phyloP scores from a whole-genome alignment of 2,888 invertebrate species.

The Meliscaeva auricollis region DNA sequence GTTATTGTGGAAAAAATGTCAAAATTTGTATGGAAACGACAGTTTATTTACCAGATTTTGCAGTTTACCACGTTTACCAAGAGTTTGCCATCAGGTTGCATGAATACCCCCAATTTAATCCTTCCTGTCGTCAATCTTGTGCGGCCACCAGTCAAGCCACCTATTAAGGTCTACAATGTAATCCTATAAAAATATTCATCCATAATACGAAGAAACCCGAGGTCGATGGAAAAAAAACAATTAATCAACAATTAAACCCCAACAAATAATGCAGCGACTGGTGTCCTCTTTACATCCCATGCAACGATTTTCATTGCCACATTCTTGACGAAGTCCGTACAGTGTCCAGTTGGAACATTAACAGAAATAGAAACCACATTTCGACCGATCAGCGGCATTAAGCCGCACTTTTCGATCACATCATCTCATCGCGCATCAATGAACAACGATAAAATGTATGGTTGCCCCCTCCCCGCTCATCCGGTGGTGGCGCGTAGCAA shows the following conservation, averaged over 20 bases:
- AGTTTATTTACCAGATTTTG: no score
- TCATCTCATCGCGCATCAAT: conserved; percentile 63
- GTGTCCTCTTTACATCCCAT: conserved; percentile 57
- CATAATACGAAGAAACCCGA: background rate
- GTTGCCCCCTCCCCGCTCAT: no score
- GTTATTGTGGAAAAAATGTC: no score
- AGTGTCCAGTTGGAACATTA: conserved; percentile 51
- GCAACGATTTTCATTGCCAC: conserved; percentile 71
- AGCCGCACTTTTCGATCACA: conserved; percentile 68
- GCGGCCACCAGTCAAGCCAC: background rate
- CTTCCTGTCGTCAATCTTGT: no score
- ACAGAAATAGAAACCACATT: conserved; percentile 70
- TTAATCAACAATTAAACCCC: conserved; percentile 72
- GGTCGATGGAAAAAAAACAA: conserved; percentile 63
- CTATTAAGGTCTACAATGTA: background rate
- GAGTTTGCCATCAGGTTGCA: no score
- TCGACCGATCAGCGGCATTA: conserved; percentile 23
- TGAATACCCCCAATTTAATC: no score
- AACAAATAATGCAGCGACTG: conserved; percentile 59
- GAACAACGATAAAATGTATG: conserved; percentile 38
- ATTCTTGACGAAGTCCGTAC: conserved; percentile 45
- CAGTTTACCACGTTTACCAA: no score
- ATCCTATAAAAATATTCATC: conserved; percentile 31
- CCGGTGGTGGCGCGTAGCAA: background rate
- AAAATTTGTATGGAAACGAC: no score